These are phyloP conservation scores for Cydia splendana DNA, from an alignment of 1,140 invertebrate genomes.

Conservation along the genomic window DNA sequence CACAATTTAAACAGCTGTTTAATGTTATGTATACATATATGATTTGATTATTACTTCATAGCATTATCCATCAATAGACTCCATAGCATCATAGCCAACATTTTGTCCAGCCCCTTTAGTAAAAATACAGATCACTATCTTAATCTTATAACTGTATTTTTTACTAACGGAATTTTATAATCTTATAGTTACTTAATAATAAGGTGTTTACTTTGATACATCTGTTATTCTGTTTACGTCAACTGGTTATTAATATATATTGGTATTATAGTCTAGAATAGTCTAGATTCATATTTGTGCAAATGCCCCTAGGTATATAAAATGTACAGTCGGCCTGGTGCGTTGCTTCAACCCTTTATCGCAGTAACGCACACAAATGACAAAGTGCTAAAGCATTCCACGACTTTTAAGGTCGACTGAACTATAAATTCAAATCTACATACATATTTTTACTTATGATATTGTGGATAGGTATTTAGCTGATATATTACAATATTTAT, in stretches of 20 bases:
- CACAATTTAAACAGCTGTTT: conserved; percentile 1
- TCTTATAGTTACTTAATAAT: no score
- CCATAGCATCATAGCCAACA: neutral
- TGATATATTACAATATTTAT: no score
- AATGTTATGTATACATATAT: neutral
- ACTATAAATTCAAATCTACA: no score
- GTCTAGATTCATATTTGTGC: conserved; percentile 4
- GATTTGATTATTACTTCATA: neutral
- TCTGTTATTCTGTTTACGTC: neutral
- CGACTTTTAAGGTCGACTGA: no score
- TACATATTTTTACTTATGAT: no score
- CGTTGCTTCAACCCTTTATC: no score
- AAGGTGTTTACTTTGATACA: neutral
- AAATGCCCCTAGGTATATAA: neutral
- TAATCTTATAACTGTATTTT: neutral
- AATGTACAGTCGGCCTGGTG: no score
- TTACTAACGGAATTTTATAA: neutral
- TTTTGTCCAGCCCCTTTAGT: neutral
- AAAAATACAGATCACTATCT: neutral
- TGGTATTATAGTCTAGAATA: neutral
- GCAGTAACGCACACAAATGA: no score
- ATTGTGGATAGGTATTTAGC: no score
- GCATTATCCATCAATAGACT: neutral
- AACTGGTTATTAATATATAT: neutral
- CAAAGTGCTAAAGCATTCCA: no score